A percentile compares a stretch with the other conserved stretches of the same genome.
Evolutionary conservation across 2,113 vertebrate genomes (phyloP).

Genomic region (Xyrauchen texanus): DNA sequence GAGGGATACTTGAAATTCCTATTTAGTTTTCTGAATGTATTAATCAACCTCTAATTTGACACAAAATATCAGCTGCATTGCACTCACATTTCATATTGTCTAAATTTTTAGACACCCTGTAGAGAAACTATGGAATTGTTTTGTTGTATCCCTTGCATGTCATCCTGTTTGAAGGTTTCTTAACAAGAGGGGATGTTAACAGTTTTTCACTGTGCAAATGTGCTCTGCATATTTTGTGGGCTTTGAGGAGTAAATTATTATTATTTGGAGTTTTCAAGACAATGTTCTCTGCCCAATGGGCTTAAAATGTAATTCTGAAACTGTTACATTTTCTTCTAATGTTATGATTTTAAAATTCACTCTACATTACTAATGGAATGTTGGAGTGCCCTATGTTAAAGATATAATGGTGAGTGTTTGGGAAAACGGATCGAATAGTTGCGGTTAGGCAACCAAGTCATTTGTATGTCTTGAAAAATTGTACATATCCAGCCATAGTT

Average conservation of each 20-base stretch:
- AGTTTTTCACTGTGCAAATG: constrained; percentile 17
- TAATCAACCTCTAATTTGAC: neutral
- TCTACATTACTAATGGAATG: constrained; percentile 28
- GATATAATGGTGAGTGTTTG: neutral
- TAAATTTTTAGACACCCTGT: constrained; percentile 74
- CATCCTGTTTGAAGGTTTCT: constrained; percentile 49
- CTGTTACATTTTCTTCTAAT: neutral
- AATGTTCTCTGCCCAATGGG: too few species aligned
- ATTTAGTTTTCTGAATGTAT: constrained; percentile 17
- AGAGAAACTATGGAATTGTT: constrained; percentile 69
- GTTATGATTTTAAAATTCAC: constrained; percentile 17
- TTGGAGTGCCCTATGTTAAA: constrained; percentile 16
- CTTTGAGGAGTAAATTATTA: neutral
- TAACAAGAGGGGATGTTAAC: neutral
- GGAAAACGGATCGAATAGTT: neutral
- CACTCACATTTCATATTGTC: constrained; percentile 56
- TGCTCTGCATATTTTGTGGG: constrained; percentile 12
- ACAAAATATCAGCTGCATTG: constrained; percentile 15
- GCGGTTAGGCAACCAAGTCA: neutral
- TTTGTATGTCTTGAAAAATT: constrained; percentile 59
- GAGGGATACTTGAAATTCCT: constrained; percentile 17
- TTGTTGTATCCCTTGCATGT: constrained; percentile 82
- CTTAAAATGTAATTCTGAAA: too few species aligned
- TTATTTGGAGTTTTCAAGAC: too few species aligned
- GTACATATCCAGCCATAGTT: constrained; percentile 74